Evolutionary conservation across 1,140 invertebrate species (phyloP), one percentile per base, ranked within the genome.

Genomic region (Dreissena rostriformis): DNA sequence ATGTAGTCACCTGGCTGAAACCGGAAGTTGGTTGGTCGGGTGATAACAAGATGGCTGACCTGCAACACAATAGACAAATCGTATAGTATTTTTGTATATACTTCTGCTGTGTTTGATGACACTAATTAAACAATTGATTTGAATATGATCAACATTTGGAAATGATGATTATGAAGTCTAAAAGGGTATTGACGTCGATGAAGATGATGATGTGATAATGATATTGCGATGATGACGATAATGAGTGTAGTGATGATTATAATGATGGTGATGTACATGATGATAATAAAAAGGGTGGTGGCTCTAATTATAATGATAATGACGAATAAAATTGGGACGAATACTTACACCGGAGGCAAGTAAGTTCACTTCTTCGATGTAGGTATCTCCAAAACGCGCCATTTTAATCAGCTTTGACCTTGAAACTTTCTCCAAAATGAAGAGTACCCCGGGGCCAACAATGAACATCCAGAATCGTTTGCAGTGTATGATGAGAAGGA

Each of bases 391-490:
- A 51, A 85, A 82, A 11, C 81, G 29, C 0, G 79, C 76, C n/a
- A 68, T 52, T 63, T 83, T 84, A 11, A 89, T 85, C 7, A 81
- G 73, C 52, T 89, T 88, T n/a, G 85, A 76, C n/a, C 86, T 68
- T 12, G 75, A 94, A 6, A 97, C 93, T 66, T 96, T 95, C 93
- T 99, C 98, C 0, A 97, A 92, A 0, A 96, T 67, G 91, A 97
- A 99, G 0, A 98, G 94, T 0, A 96, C 86, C 0, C 97, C 97
- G 0, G 98, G 98, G 2, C 96, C 92, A 15, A 98, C 92, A 90
- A 99, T 97, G 98, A 98, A 99, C 92, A 97, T 98, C 98, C 98
- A 99, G 92, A 98, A 99, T 90, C 97, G 97, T 0, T 97, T 97
- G 0, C 96, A 97, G 91, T 99, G 98, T 52, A 98, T 94, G 22